Evolutionary conservation across 2,888 invertebrate genomes (phyloP), one percentile per base, ranked within the genome.

Genomic region (Colostygia pectinataria): DNA sequence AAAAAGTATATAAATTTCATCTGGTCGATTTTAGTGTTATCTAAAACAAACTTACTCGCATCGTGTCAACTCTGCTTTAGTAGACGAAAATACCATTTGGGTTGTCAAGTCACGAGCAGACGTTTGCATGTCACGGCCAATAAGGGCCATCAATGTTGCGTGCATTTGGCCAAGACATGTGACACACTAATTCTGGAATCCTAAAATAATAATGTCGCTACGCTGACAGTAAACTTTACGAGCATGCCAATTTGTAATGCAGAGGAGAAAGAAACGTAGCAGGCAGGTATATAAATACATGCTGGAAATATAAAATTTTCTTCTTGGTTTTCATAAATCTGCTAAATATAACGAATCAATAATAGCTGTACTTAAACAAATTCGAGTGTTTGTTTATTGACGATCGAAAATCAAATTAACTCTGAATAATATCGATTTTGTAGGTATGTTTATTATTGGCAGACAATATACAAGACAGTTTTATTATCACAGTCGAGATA

Each of bases 61-160:
- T 28, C 41, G 33, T 46, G 33, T n/a, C 8, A 46, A 43, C 32
- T 5, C 5, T 23, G 20, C 13, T 29, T 39, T 49, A 39, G 64
- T 63, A 68, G 76, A 80, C 82, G 72, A 80, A 86, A 88, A 88
- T 86, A 86, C 74, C 78, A 71, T 74, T 80, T 61, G 68, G 77
- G 73, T 75, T 77, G 74, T 63, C 62, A 65, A 71, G 74, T 77
- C 76, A 72, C 57, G 59, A 60, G 59, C 60, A 72, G 68, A 67
- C 67, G 64, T 61, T 72, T 64, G 73, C 69, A 74, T 83, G 89
- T 85, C 86, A 84, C 78, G 82, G 80, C 75, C 84, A 86, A 89
- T 88, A 86, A 81, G 81, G 71, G 67, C 70, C 72, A 75, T 84
- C 86, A 85, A 85, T 83, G 88, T 82, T 72, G 80, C 87, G 79